A percentile compares a stretch with the other conserved stretches of the same genome.
Conservation (phyloP, 1,140 invertebrate genomes). For the Saxidomus purpurata region DNA sequence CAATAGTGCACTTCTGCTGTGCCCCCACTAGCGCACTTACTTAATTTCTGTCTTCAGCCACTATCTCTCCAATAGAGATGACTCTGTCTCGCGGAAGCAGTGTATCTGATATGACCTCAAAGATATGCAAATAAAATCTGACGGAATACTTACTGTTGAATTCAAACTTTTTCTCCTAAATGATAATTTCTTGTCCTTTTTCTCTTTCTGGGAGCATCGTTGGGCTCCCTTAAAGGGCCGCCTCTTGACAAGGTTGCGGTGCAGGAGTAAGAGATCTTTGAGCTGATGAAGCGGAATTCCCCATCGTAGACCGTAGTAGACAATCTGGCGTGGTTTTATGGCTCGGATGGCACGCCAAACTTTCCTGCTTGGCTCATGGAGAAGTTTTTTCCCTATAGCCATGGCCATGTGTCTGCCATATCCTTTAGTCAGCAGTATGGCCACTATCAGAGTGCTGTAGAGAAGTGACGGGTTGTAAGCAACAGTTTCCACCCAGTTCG, state of each 20-base stretch:
- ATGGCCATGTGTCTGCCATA: slow-evolving; percentile 55
- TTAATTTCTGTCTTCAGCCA: no score
- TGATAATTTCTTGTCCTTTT: slow-evolving; percentile 37
- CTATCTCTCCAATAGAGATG: no score
- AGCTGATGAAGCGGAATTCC: slow-evolving; percentile 58
- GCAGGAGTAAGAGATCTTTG: slow-evolving; percentile 42
- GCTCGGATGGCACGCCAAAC: slow-evolving; percentile 45
- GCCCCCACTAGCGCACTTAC: no score
- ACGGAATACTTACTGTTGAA: slow-evolving; percentile 53
- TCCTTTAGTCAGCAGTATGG: slow-evolving; percentile 51
- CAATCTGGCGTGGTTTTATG: slow-evolving; percentile 58
- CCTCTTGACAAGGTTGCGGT: slow-evolving; percentile 53
- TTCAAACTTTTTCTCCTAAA: slow-evolving; percentile 50
- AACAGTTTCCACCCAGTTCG: slow-evolving; percentile 44
- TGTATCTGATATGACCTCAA: no score
- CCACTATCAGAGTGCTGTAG: slow-evolving; percentile 57
- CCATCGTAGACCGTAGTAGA: slow-evolving; percentile 58
- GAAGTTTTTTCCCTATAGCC: slow-evolving; percentile 33
- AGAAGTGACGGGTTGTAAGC: slow-evolving; percentile 56
- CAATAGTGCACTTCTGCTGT: no score
- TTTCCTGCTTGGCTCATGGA: slow-evolving; percentile 52
- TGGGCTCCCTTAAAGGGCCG: slow-evolving; percentile 4
- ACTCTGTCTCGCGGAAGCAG: no score
- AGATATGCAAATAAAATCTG: background rate
- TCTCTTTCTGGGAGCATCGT: background rate